Evolutionary conservation across 1,140 invertebrate genomes (phyloP).

Genomic region (Bombus impatiens): DNA sequence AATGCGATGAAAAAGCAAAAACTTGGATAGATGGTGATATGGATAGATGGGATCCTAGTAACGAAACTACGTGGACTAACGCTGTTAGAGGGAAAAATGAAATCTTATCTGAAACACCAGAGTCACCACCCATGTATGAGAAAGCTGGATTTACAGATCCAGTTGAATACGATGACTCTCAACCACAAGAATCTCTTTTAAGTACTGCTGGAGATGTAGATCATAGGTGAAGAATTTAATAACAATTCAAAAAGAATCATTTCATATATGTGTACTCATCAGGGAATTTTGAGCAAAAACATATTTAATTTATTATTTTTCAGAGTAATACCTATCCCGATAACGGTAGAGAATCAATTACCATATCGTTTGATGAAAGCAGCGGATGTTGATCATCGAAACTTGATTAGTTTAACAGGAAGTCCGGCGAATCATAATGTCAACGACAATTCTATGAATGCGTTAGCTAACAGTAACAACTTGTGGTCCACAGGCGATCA

Average conservation of each 20-base stretch:
- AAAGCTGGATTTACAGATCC: conserved; percentile 82
- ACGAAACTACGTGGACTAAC: conserved; percentile 74
- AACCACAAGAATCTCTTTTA: conserved; percentile 77
- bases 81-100: conserved; percentile 69
- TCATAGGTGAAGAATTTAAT: conserved; percentile 78
- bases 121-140: conserved; percentile 87
- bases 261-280: background rate
- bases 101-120: conserved; percentile 83
- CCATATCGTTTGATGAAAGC: conserved; percentile 79
- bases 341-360: conserved; percentile 75
- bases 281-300: background rate
- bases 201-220: conserved; percentile 84
- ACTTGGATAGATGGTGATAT: conserved; percentile 74
- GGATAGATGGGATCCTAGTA: conserved; percentile 76
- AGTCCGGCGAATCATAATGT: conserved; percentile 83
- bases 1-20: conserved; percentile 75
- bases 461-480: conserved; percentile 68
- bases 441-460: conserved; percentile 66
- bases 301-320: background rate
- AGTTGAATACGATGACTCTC: conserved; percentile 84
- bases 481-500: conserved; percentile 79
- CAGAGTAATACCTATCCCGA: conserved; percentile 78
- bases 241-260: background rate
- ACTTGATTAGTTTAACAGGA: conserved; percentile 91
- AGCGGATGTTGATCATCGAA: conserved; percentile 90